Percentiles rank a stretch among this genome's conserved stretches.
Conservation (phyloP, 2,797 vertebrate species). For the Artibeus lituratus region DNA sequence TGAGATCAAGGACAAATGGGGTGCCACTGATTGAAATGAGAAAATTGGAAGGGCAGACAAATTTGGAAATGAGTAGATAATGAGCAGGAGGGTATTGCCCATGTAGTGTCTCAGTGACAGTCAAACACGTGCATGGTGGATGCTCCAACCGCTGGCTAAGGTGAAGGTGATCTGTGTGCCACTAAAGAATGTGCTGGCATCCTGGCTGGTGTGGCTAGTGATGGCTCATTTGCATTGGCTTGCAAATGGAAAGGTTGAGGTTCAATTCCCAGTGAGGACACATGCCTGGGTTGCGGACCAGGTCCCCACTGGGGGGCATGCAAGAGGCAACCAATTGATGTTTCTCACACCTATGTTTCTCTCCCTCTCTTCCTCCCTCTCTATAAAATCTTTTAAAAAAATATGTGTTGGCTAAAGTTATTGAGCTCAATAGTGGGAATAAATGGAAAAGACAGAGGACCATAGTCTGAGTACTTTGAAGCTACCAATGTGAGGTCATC, state of each 20-base stretch:
- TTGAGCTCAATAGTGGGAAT: not conserved
- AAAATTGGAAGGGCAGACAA: not conserved
- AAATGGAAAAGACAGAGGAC: not conserved
- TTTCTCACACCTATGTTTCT: not conserved
- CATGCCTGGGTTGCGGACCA: not conserved
- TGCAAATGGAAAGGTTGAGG: not conserved
- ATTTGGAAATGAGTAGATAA: not conserved
- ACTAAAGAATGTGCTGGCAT: not conserved
- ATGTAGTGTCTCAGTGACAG: not conserved
- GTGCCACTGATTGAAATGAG: not conserved
- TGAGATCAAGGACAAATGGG: not conserved
- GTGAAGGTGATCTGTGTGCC: not conserved
- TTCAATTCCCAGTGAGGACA: not conserved
- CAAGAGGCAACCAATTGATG: not conserved
- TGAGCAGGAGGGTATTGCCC: not conserved
- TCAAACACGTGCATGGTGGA: not conserved
- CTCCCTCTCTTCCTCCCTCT: not conserved
- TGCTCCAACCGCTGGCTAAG: not conserved
- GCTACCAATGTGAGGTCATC: not conserved
- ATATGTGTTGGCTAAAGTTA: not conserved
- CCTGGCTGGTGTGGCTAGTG: not conserved
- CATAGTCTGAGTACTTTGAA: not conserved
- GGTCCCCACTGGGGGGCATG: not conserved
- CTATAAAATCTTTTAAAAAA: not conserved
- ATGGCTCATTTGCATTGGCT: too few species aligned